Conservation (phyloP, 2,888 invertebrate genomes). For the Leucophenga maculata region DNA sequence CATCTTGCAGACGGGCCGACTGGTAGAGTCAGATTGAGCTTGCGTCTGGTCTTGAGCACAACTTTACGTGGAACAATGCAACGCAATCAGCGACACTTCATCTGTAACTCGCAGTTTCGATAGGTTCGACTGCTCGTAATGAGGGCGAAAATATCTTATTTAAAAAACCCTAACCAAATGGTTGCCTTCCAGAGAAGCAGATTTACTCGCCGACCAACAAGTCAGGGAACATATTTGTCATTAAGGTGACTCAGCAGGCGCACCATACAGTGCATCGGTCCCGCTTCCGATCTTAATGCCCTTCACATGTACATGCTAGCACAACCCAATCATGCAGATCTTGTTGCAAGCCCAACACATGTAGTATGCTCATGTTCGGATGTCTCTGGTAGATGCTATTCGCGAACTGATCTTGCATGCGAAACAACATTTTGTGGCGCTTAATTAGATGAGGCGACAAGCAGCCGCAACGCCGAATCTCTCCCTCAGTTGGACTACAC, state of each 20-base stretch:
- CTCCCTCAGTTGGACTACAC: conserved; percentile 9
- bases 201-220: background rate
- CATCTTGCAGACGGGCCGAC: background rate
- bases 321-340: conserved; percentile 21
- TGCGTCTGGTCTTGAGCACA: background rate
- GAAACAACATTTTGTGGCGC: conserved; percentile 30
- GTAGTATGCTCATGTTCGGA: background rate
- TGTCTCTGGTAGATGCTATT: background rate
- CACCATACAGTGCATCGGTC: background rate
- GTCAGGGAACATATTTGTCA: conserved; percentile 27
- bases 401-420: conserved; percentile 18
- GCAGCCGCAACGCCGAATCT: conserved; percentile 31
- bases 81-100: conserved; percentile 69
- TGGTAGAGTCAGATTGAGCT: background rate
- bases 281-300: background rate
- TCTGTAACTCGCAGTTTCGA: conserved; percentile 41
- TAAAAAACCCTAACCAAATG: conserved; percentile 35
- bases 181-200: conserved; percentile 19
- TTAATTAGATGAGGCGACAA: conserved; percentile 65
- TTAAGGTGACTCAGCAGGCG: conserved; percentile 15
- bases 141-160: conserved; percentile 66
- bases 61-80: conserved; percentile 62
- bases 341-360: conserved; percentile 6
- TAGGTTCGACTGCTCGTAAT: conserved; percentile 46
- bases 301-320: background rate